Base-by-base conservation (phyloP, 2,113 vertebrate genomes). In the Cyanoramphus novaezelandiae region DNA sequence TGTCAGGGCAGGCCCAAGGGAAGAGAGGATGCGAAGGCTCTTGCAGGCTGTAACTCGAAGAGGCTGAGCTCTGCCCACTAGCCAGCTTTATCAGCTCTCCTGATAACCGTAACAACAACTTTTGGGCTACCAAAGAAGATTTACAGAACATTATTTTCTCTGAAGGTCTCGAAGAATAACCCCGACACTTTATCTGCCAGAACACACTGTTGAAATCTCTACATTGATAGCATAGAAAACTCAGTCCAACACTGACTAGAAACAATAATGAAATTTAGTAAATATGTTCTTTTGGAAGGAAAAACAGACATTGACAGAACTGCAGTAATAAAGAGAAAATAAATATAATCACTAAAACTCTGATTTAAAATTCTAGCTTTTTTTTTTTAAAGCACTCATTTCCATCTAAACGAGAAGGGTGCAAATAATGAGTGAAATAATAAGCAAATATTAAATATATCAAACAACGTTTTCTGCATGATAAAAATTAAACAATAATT, bases 401-500 rank as follows among this genome's bases (percentile, higher is more conserved):
- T 93, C 68, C 21, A 82, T 49, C 59, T 59, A 53, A 85, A 82
- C 2, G 9, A 25, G 37, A 92, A 82, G 21, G 49, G 41, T 28
- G 83, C 6, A 94, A 90, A 88, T 86, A 7, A 74, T 13, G 17
- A 92, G 4, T 64, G 29, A 88, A 88, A 83, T 47, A 88, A 64
- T n/a, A 78, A 88, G 60, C 46, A 81, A 88, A 88, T 72, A 59
- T 14, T 24, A 90, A 95, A 93, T 81, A 59, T 7, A 64, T 76
- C 46, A 67, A 79, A 37, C 29, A 84, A 35, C 0, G 3, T 71
- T 88, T 95, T 92, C 88, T 75, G 46, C 31, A 49, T 41, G 60
- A 80, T 65, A 90, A 96, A 88, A 90, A 88, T 81, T 59, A 92
- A 92, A 81, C 43, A 67, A 25, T 72, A 28, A 91, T 82, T 86